Evolutionary conservation across 2,888 invertebrate genomes (phyloP).

Genomic region (Netelia melanura): DNA sequence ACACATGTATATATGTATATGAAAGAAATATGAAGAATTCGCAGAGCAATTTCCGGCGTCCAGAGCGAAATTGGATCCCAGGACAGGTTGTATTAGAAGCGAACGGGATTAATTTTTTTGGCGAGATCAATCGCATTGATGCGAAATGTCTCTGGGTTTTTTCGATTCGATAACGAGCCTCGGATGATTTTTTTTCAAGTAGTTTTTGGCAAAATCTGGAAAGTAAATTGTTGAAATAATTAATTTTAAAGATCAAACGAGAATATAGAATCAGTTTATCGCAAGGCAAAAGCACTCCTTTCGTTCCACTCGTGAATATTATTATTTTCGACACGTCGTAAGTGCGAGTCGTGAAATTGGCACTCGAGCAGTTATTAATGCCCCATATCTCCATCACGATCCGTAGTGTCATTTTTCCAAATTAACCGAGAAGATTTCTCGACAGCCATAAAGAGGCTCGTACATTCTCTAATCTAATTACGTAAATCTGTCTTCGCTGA

Average conservation of each 20-base stretch:
- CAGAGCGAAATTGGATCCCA: background rate
- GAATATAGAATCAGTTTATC: conserved; percentile 14
- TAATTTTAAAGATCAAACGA: background rate
- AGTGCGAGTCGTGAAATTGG: conserved; percentile 7
- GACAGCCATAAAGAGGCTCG: conserved; percentile 8
- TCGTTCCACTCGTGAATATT: conserved; percentile 2
- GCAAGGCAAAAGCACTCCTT: conserved; percentile 23
- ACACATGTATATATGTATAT: conserved; percentile 8
- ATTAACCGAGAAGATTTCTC: conserved; percentile 23
- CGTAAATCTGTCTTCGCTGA: conserved; percentile 4
- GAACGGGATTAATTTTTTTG: conserved; percentile 27
- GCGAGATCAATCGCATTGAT: background rate
- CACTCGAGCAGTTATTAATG: conserved; percentile 1
- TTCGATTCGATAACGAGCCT: no score
- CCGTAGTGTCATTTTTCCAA: conserved; percentile 16
- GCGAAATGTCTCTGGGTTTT: background rate
- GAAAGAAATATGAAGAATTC: conserved; percentile 14
- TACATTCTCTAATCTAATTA: conserved; percentile 33
- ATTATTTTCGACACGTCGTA: conserved; percentile 46
- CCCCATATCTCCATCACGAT: conserved; percentile 2
- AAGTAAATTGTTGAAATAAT: no score
- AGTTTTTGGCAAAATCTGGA: no score
- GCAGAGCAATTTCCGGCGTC: conserved; percentile 11
- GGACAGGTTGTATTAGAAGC: background rate
- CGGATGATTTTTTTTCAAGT: no score